Evolutionary conservation across 2,113 vertebrate species (phyloP), one percentile per base, ranked within the genome.

Genomic region (Chamaetylas fuelleborni): DNA sequence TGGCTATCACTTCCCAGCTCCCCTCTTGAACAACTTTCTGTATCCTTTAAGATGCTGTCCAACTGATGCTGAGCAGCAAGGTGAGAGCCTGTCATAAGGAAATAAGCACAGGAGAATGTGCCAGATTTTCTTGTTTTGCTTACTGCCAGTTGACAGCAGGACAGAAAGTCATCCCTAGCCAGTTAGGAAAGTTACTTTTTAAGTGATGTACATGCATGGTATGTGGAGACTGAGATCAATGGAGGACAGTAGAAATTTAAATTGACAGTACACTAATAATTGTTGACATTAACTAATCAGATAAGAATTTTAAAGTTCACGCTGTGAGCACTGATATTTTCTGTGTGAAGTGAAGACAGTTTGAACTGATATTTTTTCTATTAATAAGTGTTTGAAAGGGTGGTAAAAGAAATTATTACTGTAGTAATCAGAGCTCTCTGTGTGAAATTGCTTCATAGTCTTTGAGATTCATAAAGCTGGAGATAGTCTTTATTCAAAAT

Each of bases 391-490:
- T 96, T 95, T 97, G 95, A 98, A 97, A 96, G 89, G 94, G 77
- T 97, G 94, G 97, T 98, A 96, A 95, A 96, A 97, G 93, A 94
- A 97, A 97, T 97, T 95, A 97, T 89, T 97, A 92, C 89, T 34
- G 53, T 34, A 77, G 97, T 96, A 98, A 98, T 98, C 97, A 97
- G 94, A 57, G 88, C 57, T 97, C 97, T 97, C 97, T 96, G 98
- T 97, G 97, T 97, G 98, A 97, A 93, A 92, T 54, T 28, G 12
- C 93, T 96, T 97, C 94, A 89, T 15, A 83, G 96, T 80, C 86
- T 61, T 53, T 50, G 54, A 95, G 84, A 94, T 96, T 82, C 50
- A 36, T 34, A 81, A 86, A 95, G 72, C 78, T 73, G 57, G 85
- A 90, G 83, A 90, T 25, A 77, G 77, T 79, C 57, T 93, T 86